Percentiles rank a stretch among this genome's conserved stretches.
phyloP scores from a whole-genome alignment of 2,888 invertebrate species.

The Orthosia gothica region DNA sequence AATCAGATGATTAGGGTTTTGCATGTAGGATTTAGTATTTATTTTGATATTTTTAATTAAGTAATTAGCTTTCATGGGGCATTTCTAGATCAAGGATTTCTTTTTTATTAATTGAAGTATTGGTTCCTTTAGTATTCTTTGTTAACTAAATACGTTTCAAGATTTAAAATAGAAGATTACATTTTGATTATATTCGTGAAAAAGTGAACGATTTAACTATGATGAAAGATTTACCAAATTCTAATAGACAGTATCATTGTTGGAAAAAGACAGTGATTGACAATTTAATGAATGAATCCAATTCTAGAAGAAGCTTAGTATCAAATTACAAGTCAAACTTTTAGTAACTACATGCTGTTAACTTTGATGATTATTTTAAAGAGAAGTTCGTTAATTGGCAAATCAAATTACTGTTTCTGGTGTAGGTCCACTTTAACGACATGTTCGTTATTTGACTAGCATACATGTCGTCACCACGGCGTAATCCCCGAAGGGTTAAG shows the following conservation, averaged over 20 bases:
- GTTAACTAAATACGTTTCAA: background rate
- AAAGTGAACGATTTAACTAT: constrained; percentile 20
- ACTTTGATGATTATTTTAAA: constrained; percentile 12
- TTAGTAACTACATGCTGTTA: constrained; percentile 68
- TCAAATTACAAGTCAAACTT: constrained; percentile 40
- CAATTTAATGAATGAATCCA: constrained; percentile 56
- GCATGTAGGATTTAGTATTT: constrained; percentile 12
- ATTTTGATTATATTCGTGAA: constrained; percentile 5
- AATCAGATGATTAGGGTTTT: constrained; percentile 27
- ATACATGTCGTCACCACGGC: no score
- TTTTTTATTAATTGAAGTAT: background rate
- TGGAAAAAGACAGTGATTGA: constrained; percentile 46
- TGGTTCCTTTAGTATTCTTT: background rate
- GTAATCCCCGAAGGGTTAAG: background rate
- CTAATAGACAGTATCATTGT: constrained; percentile 45
- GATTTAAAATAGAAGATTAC: background rate
- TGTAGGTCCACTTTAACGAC: constrained; percentile 51
- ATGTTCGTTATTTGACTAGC: constrained; percentile 8
- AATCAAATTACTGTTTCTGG: constrained; percentile 17
- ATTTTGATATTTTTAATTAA: constrained; percentile 9
- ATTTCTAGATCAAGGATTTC: background rate
- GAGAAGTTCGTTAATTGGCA: constrained; percentile 34
- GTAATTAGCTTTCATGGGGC: background rate
- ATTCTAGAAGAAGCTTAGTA: constrained; percentile 61
- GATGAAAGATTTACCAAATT: constrained; percentile 24